phyloP scores from a whole-genome alignment of 2,888 invertebrate genomes.

The Colostygia pectinataria region DNA sequence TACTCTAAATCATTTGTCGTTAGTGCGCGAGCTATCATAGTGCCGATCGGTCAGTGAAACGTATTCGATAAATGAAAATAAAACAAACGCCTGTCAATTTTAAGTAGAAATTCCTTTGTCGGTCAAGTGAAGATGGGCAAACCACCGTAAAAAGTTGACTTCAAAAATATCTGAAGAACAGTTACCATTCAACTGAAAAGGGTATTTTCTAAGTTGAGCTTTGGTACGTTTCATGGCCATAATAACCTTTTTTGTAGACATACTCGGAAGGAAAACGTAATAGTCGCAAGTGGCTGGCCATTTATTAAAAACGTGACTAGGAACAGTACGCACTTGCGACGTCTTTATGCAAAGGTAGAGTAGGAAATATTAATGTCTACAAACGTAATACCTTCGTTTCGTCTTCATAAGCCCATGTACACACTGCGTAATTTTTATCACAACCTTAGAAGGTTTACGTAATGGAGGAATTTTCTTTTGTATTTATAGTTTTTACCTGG shows the following conservation, averaged over 20 bases:
- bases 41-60: too few species aligned
- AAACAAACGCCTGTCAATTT: too few species aligned
- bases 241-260: constrained; percentile 27
- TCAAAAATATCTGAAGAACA: not conserved
- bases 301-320: constrained; percentile 39
- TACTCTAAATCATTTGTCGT: too few species aligned
- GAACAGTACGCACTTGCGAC: constrained; percentile 32
- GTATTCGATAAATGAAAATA: too few species aligned
- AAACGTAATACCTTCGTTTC: constrained; percentile 60
- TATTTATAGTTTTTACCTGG: too few species aligned
- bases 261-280: constrained; percentile 23
- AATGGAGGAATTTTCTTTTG: constrained; percentile 14
- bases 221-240: constrained; percentile 13
- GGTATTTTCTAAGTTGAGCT: constrained; percentile 13
- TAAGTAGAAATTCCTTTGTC: too few species aligned
- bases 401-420: constrained; percentile 60
- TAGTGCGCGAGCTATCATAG: too few species aligned
- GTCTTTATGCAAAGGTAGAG: constrained; percentile 41
- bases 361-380: constrained; percentile 56
- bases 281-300: constrained; percentile 25
- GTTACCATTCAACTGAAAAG: constrained; percentile 2
- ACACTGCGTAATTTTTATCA: constrained; percentile 64
- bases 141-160: not conserved
- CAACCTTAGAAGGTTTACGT: constrained; percentile 26
- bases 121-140: too few species aligned